Evolutionary conservation across 2,888 invertebrate genomes (phyloP), one percentile per base, ranked within the genome.

Genomic region (Drosophila atripex): DNA sequence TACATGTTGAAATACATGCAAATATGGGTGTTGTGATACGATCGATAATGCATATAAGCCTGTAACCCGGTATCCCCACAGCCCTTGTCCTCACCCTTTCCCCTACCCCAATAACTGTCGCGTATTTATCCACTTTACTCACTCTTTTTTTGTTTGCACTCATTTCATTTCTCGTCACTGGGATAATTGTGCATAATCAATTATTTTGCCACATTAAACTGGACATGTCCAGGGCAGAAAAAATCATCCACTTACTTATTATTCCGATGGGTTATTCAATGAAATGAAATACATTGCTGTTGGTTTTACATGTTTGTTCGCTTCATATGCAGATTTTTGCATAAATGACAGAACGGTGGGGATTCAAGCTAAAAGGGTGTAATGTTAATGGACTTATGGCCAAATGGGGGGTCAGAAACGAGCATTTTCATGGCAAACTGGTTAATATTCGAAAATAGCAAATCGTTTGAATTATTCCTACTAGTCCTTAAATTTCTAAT

Each of bases 141-240:
- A 23, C 14, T 25, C n/a, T 59, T 73, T 68, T 68, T 66, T 65
- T 57, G 71, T 72, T 80, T 28, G 28, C n/a, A 35, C n/a, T 35
- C 35, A 75, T 77, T 71, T 49, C 71, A 59, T 68, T 72, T 68
- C 7, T 41, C 16, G 39, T 73, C 77, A 80, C 49, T 60, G 80
- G 68, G 65, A 80, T 87, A 82, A 82, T 85, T 80, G 88, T 72
- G 78, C 74, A 76, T 85, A 83, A 83, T 87, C 82, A 83, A 87
- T 83, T 87, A 87, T 85, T 85, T 87, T 87, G 68, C 86, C 73
- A 78, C 88, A 87, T 85, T 83, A 73, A 87, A 85, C 82, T 73
- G 74, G 41, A 41, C 43, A 71, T 21, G 39, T 43, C 53, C 49
- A 21, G 68, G 28, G 51, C 39, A 46, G 41, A 65, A 65, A 60